Evolutionary conservation across 2,797 vertebrate species (phyloP).

Genomic region (Melanotaenia trifasciata): DNA sequence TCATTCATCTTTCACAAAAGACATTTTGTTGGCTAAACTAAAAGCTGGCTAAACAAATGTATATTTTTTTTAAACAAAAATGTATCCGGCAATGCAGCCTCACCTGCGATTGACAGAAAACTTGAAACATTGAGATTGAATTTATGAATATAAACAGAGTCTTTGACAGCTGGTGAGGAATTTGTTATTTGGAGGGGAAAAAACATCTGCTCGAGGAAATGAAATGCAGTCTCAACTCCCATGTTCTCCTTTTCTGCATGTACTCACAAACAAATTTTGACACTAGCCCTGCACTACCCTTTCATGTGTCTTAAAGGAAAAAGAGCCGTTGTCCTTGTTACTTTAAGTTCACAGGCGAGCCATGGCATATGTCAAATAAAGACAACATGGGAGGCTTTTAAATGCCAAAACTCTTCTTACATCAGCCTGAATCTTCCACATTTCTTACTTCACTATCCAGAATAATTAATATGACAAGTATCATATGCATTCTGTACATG

Average conservation of each 20-base stretch:
- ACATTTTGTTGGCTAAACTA: slow-evolving; percentile 20
- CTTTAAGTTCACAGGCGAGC: slow-evolving; percentile 39
- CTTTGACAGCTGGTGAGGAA: slow-evolving; percentile 71
- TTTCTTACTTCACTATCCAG: slow-evolving; percentile 30
- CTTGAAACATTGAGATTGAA: slow-evolving; percentile 70
- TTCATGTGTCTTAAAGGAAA: slow-evolving; percentile 6
- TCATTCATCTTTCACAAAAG: slow-evolving; percentile 52
- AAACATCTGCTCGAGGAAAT: slow-evolving; percentile 58
- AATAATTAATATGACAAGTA: slow-evolving; percentile 23
- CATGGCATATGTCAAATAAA: slow-evolving; percentile 46
- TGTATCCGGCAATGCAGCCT: slow-evolving; percentile 50
- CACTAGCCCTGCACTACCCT: background rate
- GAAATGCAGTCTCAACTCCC: slow-evolving; percentile 58
- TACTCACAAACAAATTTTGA: slow-evolving; percentile 46
- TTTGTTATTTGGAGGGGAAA: slow-evolving; percentile 55
- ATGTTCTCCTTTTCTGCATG: slow-evolving; percentile 41
- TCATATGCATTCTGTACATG: slow-evolving; percentile 4
- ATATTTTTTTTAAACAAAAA: slow-evolving; percentile 15
- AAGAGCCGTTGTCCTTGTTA: slow-evolving; percentile 27
- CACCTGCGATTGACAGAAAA: slow-evolving; percentile 69
- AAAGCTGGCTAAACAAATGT: slow-evolving; percentile 57
- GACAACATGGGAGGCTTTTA: slow-evolving; percentile 24
- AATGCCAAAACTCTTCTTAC: slow-evolving; percentile 18
- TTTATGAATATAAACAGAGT: slow-evolving; percentile 71
- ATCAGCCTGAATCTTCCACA: slow-evolving; percentile 15